Conservation (phyloP, 2,797 vertebrate species). For the Atherinosoma microstoma region DNA sequence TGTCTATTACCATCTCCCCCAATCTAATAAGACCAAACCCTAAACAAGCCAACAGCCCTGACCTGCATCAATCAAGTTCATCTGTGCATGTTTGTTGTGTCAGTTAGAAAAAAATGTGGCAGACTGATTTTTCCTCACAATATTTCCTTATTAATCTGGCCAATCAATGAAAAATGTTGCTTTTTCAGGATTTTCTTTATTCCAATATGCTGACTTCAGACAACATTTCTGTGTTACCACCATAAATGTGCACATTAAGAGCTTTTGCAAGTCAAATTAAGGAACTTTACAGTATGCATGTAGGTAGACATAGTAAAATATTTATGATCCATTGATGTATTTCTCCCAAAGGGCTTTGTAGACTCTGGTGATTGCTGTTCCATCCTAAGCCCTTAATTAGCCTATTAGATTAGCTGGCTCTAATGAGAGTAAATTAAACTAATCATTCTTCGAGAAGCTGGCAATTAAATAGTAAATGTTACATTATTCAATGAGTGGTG, state of each 20-base stretch:
- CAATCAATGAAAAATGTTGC: constrained; percentile 56
- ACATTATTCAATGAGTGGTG: constrained; percentile 71
- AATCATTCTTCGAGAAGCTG: constrained; percentile 74
- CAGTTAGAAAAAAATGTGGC: constrained; percentile 29
- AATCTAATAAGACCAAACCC: constrained; percentile 68
- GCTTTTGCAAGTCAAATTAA: constrained; percentile 63
- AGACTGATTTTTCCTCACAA: constrained; percentile 44
- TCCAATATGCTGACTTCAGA: constrained; percentile 31
- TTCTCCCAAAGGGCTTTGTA: constrained; percentile 63
- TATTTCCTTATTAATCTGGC: constrained; percentile 50
- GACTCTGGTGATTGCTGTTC: constrained; percentile 75
- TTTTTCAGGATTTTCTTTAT: constrained; percentile 38
- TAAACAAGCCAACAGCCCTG: constrained; percentile 51
- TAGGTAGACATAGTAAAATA: constrained; percentile 77
- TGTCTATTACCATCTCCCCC: constrained; percentile 74
- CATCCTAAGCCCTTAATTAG: constrained; percentile 77
- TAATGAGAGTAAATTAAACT: constrained; percentile 80
- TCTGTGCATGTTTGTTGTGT: constrained; percentile 29
- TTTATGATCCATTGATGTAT: constrained; percentile 79
- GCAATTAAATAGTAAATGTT: constrained; percentile 81
- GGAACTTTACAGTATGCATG: constrained; percentile 62
- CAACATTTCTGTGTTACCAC: constrained; percentile 48
- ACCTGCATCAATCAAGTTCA: constrained; percentile 63
- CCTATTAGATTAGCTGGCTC: constrained; percentile 76
- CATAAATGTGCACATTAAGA: constrained; percentile 57